Evolutionary conservation across 2,888 invertebrate species (phyloP).

Genomic region (Oscheius sp.): DNA sequence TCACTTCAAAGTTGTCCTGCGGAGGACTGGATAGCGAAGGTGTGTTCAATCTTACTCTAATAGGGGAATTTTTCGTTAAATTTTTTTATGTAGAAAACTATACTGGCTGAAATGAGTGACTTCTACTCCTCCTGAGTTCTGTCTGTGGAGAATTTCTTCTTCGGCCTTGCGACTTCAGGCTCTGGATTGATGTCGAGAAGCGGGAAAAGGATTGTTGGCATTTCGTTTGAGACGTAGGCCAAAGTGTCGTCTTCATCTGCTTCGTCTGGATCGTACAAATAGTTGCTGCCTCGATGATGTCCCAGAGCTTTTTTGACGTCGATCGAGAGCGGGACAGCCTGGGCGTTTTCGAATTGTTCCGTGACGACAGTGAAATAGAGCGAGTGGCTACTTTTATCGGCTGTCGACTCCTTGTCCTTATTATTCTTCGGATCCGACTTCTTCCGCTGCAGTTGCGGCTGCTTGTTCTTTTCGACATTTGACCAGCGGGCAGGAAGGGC

Average conservation of each 20-base stretch:
- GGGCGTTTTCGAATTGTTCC: constrained; percentile 13
- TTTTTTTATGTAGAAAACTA: background rate
- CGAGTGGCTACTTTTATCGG: background rate
- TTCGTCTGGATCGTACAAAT: background rate
- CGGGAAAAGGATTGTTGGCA: constrained; percentile 12
- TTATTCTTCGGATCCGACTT: background rate
- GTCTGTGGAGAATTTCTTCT: background rate
- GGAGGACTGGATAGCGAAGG: background rate
- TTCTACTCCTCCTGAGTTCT: background rate
- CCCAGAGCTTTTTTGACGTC: constrained; percentile 8
- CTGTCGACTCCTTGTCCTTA: background rate
- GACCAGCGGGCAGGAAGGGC: background rate
- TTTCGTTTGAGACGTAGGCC: background rate
- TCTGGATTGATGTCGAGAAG: background rate
- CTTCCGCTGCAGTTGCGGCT: background rate
- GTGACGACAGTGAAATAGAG: constrained; percentile 10
- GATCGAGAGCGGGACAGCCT: background rate
- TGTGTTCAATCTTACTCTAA: background rate
- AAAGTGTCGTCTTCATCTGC: constrained; percentile 10
- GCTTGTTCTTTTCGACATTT: background rate
- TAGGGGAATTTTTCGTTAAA: no score
- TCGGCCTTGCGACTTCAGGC: background rate
- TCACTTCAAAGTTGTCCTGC: constrained; percentile 3
- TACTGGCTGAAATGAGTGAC: no score
- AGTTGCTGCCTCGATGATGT: background rate